These are phyloP conservation scores for Drosophila longiperda DNA, from an alignment of 2,888 invertebrate genomes.

Conservation along the genomic window DNA sequence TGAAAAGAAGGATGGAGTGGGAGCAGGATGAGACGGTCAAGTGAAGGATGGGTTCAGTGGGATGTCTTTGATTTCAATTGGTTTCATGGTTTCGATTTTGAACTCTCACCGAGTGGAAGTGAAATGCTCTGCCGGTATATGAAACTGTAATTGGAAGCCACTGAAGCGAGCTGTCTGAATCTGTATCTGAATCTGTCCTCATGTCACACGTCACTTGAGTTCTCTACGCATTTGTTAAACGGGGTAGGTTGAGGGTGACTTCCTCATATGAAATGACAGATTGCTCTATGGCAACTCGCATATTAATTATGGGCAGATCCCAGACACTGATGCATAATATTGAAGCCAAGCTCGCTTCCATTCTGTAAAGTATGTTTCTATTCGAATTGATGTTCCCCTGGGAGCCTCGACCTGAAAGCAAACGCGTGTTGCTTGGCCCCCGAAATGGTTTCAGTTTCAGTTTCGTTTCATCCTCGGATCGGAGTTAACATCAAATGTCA, in stretches of 20 bases:
- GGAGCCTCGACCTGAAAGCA: conserved; percentile 48
- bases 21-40: neutral
- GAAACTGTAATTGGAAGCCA: conserved; percentile 67
- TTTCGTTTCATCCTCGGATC: conserved; percentile 29
- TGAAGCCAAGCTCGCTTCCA: conserved; percentile 41
- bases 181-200: conserved; percentile 12
- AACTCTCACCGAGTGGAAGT: conserved; percentile 38
- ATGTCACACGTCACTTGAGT: conserved; percentile 23
- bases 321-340: conserved; percentile 14
- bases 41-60: conserved; percentile 5
- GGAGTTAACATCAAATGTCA: conserved; percentile 2
- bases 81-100: conserved; percentile 46
- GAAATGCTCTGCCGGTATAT: conserved; percentile 41
- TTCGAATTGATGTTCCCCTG: conserved; percentile 27
- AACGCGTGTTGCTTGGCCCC: conserved; percentile 28
- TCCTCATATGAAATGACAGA: conserved; percentile 41
- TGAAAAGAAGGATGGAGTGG: neutral
- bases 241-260: conserved; percentile 20
- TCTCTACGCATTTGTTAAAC: conserved; percentile 5
- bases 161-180: conserved; percentile 49
- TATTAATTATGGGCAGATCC: conserved; percentile 68
- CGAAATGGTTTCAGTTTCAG: conserved; percentile 25
- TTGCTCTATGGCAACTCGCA: conserved; percentile 57
- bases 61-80: conserved; percentile 59
- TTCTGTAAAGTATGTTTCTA: conserved; percentile 36